Evolutionary conservation across 2,888 invertebrate species (phyloP).

Genomic region (Dasypogon diadema): DNA sequence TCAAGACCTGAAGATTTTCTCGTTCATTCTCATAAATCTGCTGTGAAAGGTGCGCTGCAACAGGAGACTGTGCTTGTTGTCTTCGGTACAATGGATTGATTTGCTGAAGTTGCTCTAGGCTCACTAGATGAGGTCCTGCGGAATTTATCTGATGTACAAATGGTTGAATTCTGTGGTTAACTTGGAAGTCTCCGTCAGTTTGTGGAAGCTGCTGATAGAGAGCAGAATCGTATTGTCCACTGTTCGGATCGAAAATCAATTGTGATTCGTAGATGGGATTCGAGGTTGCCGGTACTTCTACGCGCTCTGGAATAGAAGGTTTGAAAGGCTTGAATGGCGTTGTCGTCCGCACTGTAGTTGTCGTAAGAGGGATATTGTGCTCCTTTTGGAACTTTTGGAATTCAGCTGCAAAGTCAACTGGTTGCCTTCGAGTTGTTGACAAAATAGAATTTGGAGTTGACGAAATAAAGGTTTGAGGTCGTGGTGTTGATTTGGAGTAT

Average conservation of each 20-base stretch:
- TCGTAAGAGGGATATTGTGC: slow-evolving; percentile 73
- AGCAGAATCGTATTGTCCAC: slow-evolving; percentile 83
- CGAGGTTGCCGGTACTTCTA: slow-evolving; percentile 66
- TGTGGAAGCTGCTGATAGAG: slow-evolving; percentile 82
- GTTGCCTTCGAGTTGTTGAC: slow-evolving; percentile 61
- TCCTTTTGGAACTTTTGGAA: slow-evolving; percentile 80
- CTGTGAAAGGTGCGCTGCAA: slow-evolving; percentile 65
- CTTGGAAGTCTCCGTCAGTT: slow-evolving; percentile 77
- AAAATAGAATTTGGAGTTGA: slow-evolving; percentile 60
- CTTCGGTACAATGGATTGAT: slow-evolving; percentile 63
- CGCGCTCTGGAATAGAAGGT: slow-evolving; percentile 64
- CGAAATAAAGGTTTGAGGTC: slow-evolving; percentile 55
- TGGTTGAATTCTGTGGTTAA: slow-evolving; percentile 81
- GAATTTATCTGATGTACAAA: slow-evolving; percentile 73
- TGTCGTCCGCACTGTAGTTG: slow-evolving; percentile 60
- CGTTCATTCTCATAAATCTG: slow-evolving; percentile 73
- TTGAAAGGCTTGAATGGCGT: slow-evolving; percentile 61
- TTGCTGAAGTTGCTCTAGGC: slow-evolving; percentile 73
- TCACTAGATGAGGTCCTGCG: slow-evolving; percentile 69
- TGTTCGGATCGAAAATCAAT: slow-evolving; percentile 80
- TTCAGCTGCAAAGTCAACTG: slow-evolving; percentile 79
- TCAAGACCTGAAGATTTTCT: slow-evolving; percentile 73
- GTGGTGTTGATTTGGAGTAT: slow-evolving; percentile 61
- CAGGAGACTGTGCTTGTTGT: slow-evolving; percentile 60
- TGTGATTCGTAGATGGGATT: slow-evolving; percentile 83